Conservation (phyloP, 1,140 invertebrate species). For the Latrodectus geometricus region DNA sequence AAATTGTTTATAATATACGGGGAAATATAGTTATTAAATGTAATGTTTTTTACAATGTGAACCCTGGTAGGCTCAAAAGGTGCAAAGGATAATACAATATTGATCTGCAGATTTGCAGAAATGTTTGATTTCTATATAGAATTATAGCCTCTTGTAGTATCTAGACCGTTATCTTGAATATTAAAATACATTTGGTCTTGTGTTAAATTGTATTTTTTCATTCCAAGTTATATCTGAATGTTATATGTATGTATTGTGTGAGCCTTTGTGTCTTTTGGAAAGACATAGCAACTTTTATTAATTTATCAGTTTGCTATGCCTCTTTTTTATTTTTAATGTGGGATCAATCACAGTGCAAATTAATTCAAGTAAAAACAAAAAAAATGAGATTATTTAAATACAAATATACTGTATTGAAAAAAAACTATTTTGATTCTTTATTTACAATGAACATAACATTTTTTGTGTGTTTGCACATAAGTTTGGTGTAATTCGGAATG, state of each 20-base stretch:
- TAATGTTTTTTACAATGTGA: background rate
- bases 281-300: too few species aligned
- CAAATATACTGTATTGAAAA: too few species aligned
- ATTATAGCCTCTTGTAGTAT: background rate
- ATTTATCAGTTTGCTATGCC: too few species aligned
- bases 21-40: background rate
- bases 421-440: conserved; percentile 6
- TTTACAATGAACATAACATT: conserved; percentile 21
- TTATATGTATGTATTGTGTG: too few species aligned
- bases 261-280: too few species aligned
- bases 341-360: too few species aligned
- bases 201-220: background rate
- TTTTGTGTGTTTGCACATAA: conserved; percentile 50
- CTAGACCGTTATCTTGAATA: background rate
- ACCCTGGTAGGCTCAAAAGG: background rate
- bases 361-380: too few species aligned
- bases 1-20: too few species aligned
- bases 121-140: background rate
- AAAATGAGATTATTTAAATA: too few species aligned
- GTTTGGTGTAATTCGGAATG: conserved; percentile 45
- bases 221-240: background rate
- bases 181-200: background rate
- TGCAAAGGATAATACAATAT: background rate
- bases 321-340: too few species aligned
- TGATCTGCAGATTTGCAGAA: background rate